These are phyloP conservation scores for Xestia c-nigrum DNA, from an alignment of 2,888 invertebrate species.

Conservation along the genomic window DNA sequence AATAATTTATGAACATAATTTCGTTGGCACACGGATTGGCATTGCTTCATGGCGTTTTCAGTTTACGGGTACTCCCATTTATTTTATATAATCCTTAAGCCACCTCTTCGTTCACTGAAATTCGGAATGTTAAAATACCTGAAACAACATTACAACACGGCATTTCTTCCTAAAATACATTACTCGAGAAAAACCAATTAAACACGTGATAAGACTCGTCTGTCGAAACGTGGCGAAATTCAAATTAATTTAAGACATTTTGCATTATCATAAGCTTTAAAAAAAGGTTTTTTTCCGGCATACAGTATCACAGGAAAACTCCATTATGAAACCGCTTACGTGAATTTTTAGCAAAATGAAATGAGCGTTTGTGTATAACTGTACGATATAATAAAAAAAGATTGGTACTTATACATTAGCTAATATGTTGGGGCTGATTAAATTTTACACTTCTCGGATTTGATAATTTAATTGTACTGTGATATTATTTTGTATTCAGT, in stretches of 20 bases:
- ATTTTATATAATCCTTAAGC: conserved; percentile 41
- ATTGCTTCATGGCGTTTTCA: conserved; percentile 49
- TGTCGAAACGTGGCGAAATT: conserved; percentile 69
- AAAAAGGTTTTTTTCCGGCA: conserved; percentile 71
- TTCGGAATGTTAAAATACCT: conserved; percentile 26
- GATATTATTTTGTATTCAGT: conserved; percentile 35
- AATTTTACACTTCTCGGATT: conserved; percentile 58
- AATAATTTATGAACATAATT: conserved; percentile 61
- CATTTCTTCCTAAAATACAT: conserved; percentile 21
- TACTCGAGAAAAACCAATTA: conserved; percentile 58
- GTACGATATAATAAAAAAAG: conserved; percentile 61
- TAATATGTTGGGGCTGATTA: conserved; percentile 58
- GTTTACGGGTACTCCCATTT: conserved; percentile 39
- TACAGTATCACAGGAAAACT: conserved; percentile 70
- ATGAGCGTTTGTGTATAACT: conserved; percentile 65
- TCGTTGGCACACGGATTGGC: conserved; percentile 55
- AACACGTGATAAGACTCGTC: conserved; percentile 59
- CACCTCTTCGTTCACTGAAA: conserved; percentile 22
- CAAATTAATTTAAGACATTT: conserved; percentile 72
- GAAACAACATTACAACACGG: conserved; percentile 7
- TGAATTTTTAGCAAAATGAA: conserved; percentile 68
- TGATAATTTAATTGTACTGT: conserved; percentile 44
- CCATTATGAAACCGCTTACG: conserved; percentile 71
- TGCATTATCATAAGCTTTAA: conserved; percentile 73
- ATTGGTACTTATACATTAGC: conserved; percentile 64